Percentiles rank a stretch among this genome's conserved stretches.
Conservation (phyloP, 2,888 invertebrate species). For the Chaetogeoica ovagalla region DNA sequence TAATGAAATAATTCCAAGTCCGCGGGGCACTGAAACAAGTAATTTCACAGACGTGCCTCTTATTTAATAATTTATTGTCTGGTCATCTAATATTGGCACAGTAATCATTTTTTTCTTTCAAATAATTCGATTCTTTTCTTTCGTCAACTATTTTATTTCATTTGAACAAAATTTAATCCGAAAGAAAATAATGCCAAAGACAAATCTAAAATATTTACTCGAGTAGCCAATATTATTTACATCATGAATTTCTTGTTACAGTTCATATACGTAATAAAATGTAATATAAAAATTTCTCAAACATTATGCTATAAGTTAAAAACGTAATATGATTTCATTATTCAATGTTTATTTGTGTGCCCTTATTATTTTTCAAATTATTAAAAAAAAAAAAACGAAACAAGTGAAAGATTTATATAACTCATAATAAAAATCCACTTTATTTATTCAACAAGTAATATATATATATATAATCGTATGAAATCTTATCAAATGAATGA, state of each 20-base stretch:
- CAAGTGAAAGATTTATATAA: too few relatives aligned
- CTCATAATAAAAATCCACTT: too few relatives aligned
- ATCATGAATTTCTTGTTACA: neutral
- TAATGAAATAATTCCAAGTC: neutral
- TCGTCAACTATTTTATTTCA: too few relatives aligned
- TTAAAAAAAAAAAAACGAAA: too few relatives aligned
- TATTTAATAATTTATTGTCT: slow-evolving; percentile 29
- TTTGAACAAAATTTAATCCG: neutral
- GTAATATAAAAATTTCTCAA: neutral
- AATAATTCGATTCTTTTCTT: slow-evolving; percentile 11
- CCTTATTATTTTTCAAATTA: too few relatives aligned
- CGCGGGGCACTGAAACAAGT: slow-evolving; percentile 17
- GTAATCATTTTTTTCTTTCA: neutral
- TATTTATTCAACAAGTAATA: too few relatives aligned
- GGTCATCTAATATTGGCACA: slow-evolving; percentile 3
- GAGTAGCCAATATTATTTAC: neutral
- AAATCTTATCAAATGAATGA: too few relatives aligned
- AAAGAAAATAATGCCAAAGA: neutral
- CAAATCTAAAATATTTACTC: neutral
- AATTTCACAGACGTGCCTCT: neutral
- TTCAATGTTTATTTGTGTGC: too few relatives aligned
- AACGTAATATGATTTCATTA: too few relatives aligned
- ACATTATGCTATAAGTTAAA: too few relatives aligned
- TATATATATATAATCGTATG: too few relatives aligned
- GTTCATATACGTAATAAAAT: neutral